phyloP scores from a whole-genome alignment of 2,797 vertebrate species.

The Nyctalus aviator region DNA sequence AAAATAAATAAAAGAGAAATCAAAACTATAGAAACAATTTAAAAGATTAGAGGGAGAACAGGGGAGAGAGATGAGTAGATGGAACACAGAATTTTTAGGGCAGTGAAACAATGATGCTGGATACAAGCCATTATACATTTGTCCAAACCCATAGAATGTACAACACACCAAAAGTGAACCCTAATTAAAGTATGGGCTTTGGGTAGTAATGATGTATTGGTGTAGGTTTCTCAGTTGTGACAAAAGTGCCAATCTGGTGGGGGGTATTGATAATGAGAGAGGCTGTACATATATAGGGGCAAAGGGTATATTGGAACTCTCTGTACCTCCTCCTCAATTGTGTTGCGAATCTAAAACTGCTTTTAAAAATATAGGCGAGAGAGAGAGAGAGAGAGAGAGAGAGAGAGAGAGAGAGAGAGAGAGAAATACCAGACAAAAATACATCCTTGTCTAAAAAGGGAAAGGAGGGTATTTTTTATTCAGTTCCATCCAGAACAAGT shows the following conservation, averaged over 20 bases:
- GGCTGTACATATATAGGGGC: background rate
- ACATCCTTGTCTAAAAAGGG: background rate
- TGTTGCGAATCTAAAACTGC: background rate
- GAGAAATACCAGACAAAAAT: background rate
- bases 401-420: too few relatives aligned
- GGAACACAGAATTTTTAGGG: background rate
- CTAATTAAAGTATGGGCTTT: background rate
- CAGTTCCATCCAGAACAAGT: background rate
- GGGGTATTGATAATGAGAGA: background rate
- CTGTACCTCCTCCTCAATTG: background rate
- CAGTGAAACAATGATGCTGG: background rate
- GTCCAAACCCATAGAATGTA: background rate
- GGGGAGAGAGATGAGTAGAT: background rate
- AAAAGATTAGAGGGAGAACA: background rate
- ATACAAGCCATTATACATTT: background rate
- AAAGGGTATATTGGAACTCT: background rate
- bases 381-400: too few relatives aligned
- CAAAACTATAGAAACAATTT: background rate
- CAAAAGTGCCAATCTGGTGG: background rate
- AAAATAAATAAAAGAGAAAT: background rate
- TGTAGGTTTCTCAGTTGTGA: background rate
- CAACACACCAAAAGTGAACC: background rate
- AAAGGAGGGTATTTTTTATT: background rate
- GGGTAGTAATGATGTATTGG: background rate
- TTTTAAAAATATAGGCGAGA: background rate